Evolutionary conservation across 2,888 invertebrate species (phyloP).

Genomic region (Sarcophaga caerulescens): DNA sequence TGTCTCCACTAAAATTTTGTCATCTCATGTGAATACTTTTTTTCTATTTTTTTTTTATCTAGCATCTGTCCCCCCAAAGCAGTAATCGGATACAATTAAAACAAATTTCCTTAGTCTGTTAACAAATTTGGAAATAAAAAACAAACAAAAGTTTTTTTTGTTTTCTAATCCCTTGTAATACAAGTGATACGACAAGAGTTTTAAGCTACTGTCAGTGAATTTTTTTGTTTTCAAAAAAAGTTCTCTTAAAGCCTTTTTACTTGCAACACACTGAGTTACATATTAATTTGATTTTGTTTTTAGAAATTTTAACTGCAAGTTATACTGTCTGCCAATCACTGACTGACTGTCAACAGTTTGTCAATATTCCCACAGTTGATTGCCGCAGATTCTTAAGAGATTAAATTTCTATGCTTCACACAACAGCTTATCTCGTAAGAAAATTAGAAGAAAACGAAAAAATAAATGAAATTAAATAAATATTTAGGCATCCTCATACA

Average conservation of each 20-base stretch:
- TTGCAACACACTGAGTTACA: too few species aligned
- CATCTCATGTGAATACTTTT: neutral
- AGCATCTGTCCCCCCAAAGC: neutral
- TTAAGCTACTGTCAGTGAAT: too few species aligned
- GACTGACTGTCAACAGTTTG: conserved; percentile 23
- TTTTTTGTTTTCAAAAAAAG: neutral
- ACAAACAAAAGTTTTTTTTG: neutral
- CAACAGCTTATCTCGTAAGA: too few species aligned
- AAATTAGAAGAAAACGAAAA: too few species aligned
- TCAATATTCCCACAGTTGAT: conserved; percentile 36
- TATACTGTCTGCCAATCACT: conserved; percentile 1
- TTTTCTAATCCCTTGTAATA: conserved; percentile 22
- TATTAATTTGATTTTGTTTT: neutral
- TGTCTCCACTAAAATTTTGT: conserved; percentile 6
- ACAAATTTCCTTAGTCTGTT: conserved; percentile 34
- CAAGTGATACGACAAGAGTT: conserved; percentile 17
- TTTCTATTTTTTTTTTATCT: neutral
- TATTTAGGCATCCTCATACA: too few species aligned
- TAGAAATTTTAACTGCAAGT: conserved; percentile 30
- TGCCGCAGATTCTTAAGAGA: too few species aligned
- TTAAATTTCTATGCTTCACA: too few species aligned
- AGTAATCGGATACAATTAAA: conserved; percentile 51
- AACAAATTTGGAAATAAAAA: neutral
- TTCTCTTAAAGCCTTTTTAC: neutral
- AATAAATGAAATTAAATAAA: too few species aligned